Percentiles rank a stretch among this genome's conserved stretches.
Conservation (phyloP, 1,140 invertebrate genomes). For the Dendroctonus ponderosae region DNA sequence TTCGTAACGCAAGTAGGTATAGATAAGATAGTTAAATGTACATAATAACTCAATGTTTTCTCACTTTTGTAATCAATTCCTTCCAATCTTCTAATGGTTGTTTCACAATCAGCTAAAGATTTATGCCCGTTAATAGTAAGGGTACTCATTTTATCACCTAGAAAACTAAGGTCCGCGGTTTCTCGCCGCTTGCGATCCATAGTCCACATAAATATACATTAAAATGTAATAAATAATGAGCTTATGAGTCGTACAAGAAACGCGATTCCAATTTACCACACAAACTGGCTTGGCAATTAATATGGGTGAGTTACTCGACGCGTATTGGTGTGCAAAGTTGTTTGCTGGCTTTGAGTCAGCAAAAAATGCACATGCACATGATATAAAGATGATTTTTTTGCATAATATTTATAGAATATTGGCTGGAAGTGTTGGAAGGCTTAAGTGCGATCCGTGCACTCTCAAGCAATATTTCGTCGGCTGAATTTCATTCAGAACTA, state of each 20-base stretch:
- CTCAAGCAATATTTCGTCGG: no score
- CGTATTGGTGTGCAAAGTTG: constrained; percentile 27
- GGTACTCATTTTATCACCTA: constrained; percentile 6
- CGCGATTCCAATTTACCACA: constrained; percentile 39
- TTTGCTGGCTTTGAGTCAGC: neutral
- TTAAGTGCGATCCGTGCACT: no score
- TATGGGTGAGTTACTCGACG: constrained; percentile 24
- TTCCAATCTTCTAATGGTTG: no score
- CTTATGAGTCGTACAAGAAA: constrained; percentile 41
- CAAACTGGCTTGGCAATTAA: constrained; percentile 33
- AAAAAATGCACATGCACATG: constrained; percentile 1
- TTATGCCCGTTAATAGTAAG: neutral
- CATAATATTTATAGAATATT: no score
- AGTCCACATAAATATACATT: constrained; percentile 40
- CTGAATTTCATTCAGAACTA: no score
- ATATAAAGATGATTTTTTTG: neutral
- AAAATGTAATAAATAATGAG: constrained; percentile 39
- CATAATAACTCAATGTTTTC: no score
- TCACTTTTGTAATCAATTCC: no score
- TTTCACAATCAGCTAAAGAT: neutral
- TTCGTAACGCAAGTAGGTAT: no score
- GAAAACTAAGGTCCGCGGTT: constrained; percentile 19
- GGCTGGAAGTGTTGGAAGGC: no score
- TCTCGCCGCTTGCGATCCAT: constrained; percentile 22
- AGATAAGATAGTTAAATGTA: no score